These are phyloP conservation scores for Camptogramma bilineatum DNA, from an alignment of 2,888 invertebrate genomes.

Conservation along the genomic window DNA sequence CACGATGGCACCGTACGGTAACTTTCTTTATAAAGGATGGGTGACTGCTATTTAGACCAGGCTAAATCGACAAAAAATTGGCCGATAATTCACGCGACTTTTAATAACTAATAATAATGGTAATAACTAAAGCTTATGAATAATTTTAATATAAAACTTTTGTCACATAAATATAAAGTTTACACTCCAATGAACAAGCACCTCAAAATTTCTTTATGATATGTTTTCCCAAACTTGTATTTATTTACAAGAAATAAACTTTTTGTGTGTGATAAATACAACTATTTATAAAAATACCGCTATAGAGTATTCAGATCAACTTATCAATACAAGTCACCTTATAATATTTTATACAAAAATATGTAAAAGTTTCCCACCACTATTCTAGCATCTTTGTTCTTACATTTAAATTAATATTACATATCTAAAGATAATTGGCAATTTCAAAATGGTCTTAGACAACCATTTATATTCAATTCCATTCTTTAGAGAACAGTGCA, in stretches of 20 bases:
- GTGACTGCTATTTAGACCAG: neutral
- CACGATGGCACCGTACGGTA: constrained; percentile 35
- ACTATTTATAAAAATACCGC: neutral
- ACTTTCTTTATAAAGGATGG: constrained; percentile 19
- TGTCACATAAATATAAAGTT: neutral
- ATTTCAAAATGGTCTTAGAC: constrained; percentile 10
- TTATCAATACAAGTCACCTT: neutral
- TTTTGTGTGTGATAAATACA: neutral
- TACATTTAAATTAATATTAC: neutral
- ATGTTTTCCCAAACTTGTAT: neutral
- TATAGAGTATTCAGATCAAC: constrained; percentile 29
- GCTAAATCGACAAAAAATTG: neutral
- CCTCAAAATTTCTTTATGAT: neutral
- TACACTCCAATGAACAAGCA: neutral
- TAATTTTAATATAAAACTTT: neutral
- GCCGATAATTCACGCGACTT: neutral
- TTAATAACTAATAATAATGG: neutral
- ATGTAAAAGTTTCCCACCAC: neutral
- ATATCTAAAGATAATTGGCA: constrained; percentile 5
- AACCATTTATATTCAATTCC: constrained; percentile 14
- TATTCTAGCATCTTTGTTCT: neutral
- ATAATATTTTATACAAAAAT: constrained; percentile 1
- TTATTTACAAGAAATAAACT: neutral
- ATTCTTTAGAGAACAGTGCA: no score
- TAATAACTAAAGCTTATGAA: neutral